Base-by-base conservation (phyloP, 2,888 invertebrate species). In the Neria commutata region DNA sequence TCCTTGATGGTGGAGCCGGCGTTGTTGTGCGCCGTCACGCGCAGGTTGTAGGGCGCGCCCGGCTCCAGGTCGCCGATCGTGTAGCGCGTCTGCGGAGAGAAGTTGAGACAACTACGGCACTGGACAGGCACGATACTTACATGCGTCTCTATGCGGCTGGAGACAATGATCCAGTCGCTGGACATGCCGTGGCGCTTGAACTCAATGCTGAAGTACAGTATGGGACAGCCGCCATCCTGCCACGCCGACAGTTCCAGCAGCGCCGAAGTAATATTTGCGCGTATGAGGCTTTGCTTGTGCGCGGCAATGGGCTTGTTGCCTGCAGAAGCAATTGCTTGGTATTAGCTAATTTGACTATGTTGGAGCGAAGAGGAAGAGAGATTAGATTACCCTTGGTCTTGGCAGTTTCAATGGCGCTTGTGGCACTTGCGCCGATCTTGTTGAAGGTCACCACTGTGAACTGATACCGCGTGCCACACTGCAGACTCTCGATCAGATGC, bases 181-280 rank as follows among this genome's bases (percentile, higher is more conserved):
- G 76, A 72, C 3, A 74, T 64, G 11, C 74, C 74, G 54, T 77
- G 71, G 14, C 73, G 71, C 37, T 74, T 75, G 33, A 80, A 81
- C 56, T 81, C 81, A n/a, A 81, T 77, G 24, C 80, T 78, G 48
- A 91, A 91, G 60, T 89, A 89, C 1, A 87, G 84, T 68, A 94
- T 89, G 0, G 91, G 88, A 76, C 94, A 94, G 40, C 92, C 92
- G 1, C 90, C 89, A 69, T 89, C 90, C 19, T 89, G 87, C 93
- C 93, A 94, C 6, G 90, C 87, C 53, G 88, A 86, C 63, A 94
- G 84, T 73, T 91, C 90, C 17, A 94, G 84, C 52, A 89, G 85
- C 17, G 90, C 88, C 1, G 90, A 90, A 0, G 92, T 91, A 0
- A 90, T 87, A 76, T 93, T 94, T 62, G 89, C 85, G 47, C 87